A percentile compares a stretch with the other conserved stretches of the same genome.
phyloP scores from a whole-genome alignment of 2,888 invertebrate species.

The Drepanosiphum platanoidis region DNA sequence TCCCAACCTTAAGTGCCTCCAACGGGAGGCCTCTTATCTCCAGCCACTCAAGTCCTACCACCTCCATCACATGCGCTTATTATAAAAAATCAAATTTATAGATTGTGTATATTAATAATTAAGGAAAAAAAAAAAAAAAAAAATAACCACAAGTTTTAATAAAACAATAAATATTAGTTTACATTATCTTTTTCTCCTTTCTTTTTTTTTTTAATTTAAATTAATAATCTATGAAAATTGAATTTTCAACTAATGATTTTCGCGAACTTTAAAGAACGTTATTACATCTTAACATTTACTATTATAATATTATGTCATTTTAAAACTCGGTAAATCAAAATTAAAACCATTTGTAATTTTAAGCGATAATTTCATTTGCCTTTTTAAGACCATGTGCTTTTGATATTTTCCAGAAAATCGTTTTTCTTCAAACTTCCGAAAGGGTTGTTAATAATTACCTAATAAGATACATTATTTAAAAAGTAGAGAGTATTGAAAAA shows the following conservation, averaged over 20 bases:
- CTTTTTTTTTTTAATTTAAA: not conserved
- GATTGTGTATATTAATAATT: not conserved
- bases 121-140: not conserved
- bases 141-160: not conserved
- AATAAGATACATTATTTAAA: no score
- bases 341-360: no score
- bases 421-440: no score
- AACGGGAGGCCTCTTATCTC: not conserved
- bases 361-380: no score
- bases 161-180: not conserved
- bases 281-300: not conserved
- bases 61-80: not conserved
- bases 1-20: no score
- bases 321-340: no score
- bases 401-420: no score
- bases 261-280: not conserved
- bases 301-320: no score
- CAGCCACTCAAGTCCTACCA: not conserved
- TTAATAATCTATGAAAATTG: not conserved
- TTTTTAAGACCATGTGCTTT: no score
- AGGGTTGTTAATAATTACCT: no score
- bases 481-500: no score
- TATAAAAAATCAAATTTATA: not conserved
- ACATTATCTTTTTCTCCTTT: not conserved
- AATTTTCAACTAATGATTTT: not conserved